Base-by-base conservation (phyloP, 2,888 invertebrate genomes). In the Microplitis manilae region DNA sequence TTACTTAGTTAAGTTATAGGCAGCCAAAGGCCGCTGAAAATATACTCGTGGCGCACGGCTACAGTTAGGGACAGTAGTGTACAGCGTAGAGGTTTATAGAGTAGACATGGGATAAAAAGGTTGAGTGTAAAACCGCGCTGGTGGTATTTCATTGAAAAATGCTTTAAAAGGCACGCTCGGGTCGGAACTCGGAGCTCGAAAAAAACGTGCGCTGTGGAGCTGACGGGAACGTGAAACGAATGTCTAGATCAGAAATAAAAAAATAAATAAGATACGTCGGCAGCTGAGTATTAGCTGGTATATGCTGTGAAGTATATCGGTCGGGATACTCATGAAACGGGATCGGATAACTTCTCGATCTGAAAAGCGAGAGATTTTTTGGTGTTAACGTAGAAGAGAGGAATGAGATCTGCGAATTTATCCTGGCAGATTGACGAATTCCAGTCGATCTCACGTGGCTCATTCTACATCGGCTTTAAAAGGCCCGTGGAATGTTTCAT, bases 201-300 rank as follows among this genome's bases (percentile, higher is more conserved):
- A 50, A 50, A 65, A 13, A n/a, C 68, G 73, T 64, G 70, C 68
- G 68, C 73, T 72, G 76, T 60, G 69, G 68, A 69, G 71, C 74
- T 59, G 71, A 77, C 68, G 73, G 73, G 65, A 79, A 80, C 79
- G 80, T 79, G 74, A 73, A 83, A 86, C 83, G 84, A 86, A 87
- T 86, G 85, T 83, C 81, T 77, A 83, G 86, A 85, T 87, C 86
- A 86, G 83, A 83, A 79, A 79, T 76, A 82, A 83, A 83, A 82
- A 83, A 82, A 40, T 30, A 20, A 50, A 40, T 67, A 64, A 30
- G 79, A 81, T 82, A 84, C 83, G 80, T 81, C 75, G 77, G 77
- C 78, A 80, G 73, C 78, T 73, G 80, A 8, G 50, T 50, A 50
- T 50, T 13, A 78, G 81, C 82, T 83, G 82, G 50, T 50, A 9